Evolutionary conservation across 2,888 invertebrate species (phyloP), one percentile per base, ranked within the genome.

Genomic region (Melolontha melolontha): DNA sequence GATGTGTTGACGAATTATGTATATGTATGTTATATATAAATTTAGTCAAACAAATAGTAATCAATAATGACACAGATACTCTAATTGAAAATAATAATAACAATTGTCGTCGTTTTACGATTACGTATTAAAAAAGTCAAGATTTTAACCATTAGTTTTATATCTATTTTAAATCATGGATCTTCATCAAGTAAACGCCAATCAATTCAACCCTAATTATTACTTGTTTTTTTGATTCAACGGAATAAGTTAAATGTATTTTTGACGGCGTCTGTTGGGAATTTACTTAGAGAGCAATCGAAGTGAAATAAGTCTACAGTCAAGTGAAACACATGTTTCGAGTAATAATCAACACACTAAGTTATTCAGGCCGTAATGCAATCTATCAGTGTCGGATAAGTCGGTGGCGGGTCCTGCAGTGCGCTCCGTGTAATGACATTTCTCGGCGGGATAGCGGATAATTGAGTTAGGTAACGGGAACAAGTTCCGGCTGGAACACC

Each of bases 401-500:
- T 63, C 64, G 64, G 52, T 44, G 64, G 64, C 66, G 55, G 54
- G 54, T 68, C 71, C 70, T 40, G 70, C 70, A 68, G 51, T 67
- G 69, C 68, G 70, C 67, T 69, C 70, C 69, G 72, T 75, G 75
- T 80, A 81, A 80, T 81, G 80, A 79, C 77, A 79, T 81, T 80
- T 79, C 80, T 77, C 80, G 74, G 78, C 78, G 78, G 80, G 79
- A 77, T 76, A 75, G 77, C 77, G 73, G 71, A 77, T 80, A 81
- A 81, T 81, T 78, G 79, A 80, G 79, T 81, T 80, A 79, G 77
- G 78, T 76, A 79, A 79, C 76, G 77, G 77, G 78, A 79, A 75
- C 78, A 77, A 59, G 78, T 79, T 79, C 76, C 77, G 78, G 72
- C 72, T 74, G 42, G 79, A 79, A 81, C 81, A 80, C 79, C 81